These are phyloP conservation scores for Parelbella ahira DNA, from an alignment of 2,888 invertebrate genomes.

Conservation along the genomic window DNA sequence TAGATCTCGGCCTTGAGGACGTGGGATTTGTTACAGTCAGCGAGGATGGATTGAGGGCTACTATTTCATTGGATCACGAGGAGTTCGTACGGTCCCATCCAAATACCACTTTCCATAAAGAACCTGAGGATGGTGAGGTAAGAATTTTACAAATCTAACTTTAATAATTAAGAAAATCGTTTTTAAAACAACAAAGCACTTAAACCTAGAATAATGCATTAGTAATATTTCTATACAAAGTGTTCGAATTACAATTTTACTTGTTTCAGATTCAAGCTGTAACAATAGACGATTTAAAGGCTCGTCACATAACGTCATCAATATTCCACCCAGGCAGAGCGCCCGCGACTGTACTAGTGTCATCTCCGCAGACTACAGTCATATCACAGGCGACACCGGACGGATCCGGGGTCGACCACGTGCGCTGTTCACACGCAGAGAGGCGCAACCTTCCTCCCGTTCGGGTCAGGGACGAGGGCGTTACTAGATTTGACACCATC, in stretches of 20 bases:
- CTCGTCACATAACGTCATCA: conserved; percentile 63
- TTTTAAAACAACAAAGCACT: too few species aligned
- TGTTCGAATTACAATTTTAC: not conserved
- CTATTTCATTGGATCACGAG: conserved; percentile 65
- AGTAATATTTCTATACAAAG: too few species aligned
- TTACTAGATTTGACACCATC: conserved; percentile 56
- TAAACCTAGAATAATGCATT: too few species aligned
- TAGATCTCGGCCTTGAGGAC: conserved; percentile 57
- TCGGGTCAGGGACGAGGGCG: conserved; percentile 43
- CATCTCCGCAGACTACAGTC: conserved; percentile 63
- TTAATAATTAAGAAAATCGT: too few species aligned
- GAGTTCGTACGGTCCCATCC: conserved; percentile 74
- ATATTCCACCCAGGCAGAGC: conserved; percentile 64
- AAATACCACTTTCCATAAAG: conserved; percentile 74
- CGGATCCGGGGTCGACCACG: conserved; percentile 39
- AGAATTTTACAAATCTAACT: too few species aligned
- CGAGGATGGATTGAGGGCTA: conserved; percentile 58
- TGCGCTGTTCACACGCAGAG: conserved; percentile 44
- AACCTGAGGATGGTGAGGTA: conserved; percentile 66
- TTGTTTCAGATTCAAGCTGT: conserved; percentile 62
- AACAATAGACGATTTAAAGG: conserved; percentile 57
- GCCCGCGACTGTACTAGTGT: conserved; percentile 66
- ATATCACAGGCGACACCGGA: conserved; percentile 63
- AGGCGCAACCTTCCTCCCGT: conserved; percentile 34
- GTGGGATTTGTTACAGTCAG: conserved; percentile 71